Evolutionary conservation across 2,797 vertebrate species (phyloP).

Genomic region (Pelodytes ibericus): DNA sequence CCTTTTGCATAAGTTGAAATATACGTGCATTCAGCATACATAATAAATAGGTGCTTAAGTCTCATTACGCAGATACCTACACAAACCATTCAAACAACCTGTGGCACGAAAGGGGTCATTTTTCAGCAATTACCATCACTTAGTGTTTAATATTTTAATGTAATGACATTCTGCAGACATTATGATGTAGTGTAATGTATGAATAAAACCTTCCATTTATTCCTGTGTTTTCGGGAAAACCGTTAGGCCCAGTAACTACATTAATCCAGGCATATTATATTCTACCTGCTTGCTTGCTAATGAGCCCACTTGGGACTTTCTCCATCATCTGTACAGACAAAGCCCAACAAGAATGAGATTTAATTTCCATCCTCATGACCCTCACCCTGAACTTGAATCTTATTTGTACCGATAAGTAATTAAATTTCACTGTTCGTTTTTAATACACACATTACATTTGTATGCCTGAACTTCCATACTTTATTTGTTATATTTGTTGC

Average conservation of each 20-base stretch:
- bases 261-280: constrained; percentile 54
- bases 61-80: neutral
- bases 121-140: neutral
- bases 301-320: constrained; percentile 58
- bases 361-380: constrained; percentile 56
- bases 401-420: constrained; percentile 43
- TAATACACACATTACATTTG: constrained; percentile 35
- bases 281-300: constrained; percentile 57
- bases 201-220: constrained; percentile 28
- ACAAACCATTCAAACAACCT: neutral
- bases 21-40: too few relatives aligned
- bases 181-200: constrained; percentile 25
- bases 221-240: constrained; percentile 17
- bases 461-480: constrained; percentile 23
- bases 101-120: neutral
- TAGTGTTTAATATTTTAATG: constrained; percentile 16
- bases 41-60: too few relatives aligned
- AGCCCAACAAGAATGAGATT: constrained; percentile 30
- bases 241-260: constrained; percentile 33
- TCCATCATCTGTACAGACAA: constrained; percentile 56
- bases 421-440: constrained; percentile 16
- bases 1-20: too few relatives aligned
- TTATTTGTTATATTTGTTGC: constrained; percentile 11
- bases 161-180: constrained; percentile 12
- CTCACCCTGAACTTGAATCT: constrained; percentile 50